Evolutionary conservation across 1,140 invertebrate genomes (phyloP).

Genomic region (Radopholus similis): DNA sequence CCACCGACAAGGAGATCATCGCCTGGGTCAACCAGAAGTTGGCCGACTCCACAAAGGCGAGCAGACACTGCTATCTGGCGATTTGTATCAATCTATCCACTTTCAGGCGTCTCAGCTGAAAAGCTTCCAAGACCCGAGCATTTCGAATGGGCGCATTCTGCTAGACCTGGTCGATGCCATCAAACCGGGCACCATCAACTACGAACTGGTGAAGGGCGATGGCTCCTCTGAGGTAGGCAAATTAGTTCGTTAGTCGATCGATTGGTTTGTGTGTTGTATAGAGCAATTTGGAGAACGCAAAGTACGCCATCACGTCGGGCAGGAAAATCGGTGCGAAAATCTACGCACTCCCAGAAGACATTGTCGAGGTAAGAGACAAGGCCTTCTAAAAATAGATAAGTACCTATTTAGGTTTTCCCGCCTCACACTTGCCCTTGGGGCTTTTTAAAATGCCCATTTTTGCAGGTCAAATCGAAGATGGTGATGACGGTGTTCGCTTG

Average conservation of each 20-base stretch:
- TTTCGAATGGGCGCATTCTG: slow-evolving; percentile 80
- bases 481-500: slow-evolving; percentile 99
- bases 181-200: slow-evolving; percentile 90
- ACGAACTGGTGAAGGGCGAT: slow-evolving; percentile 77
- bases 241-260: slow-evolving; percentile 4
- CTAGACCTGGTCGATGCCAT: slow-evolving; percentile 93
- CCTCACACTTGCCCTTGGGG: no score
- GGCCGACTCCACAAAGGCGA: slow-evolving; percentile 64
- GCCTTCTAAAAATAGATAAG: no score
- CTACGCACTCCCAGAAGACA: slow-evolving; percentile 97
- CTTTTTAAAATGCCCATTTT: no score
- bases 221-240: slow-evolving; percentile 74
- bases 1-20: slow-evolving; percentile 91
- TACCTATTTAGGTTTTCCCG: no score
- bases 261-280: background rate
- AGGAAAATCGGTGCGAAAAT: slow-evolving; percentile 92
- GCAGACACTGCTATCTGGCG: slow-evolving; percentile 67
- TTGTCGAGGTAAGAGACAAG: slow-evolving; percentile 70
- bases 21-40: slow-evolving; percentile 95
- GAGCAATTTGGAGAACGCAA: slow-evolving; percentile 91
- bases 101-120: slow-evolving; percentile 68
- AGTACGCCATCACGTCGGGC: slow-evolving; percentile 96
- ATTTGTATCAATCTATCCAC: background rate
- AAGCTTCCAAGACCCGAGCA: slow-evolving; percentile 80
- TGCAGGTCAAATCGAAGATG: slow-evolving; percentile 84